Percentiles rank a stretch among this genome's conserved stretches.
Evolutionary conservation across 2,888 invertebrate genomes (phyloP).

Genomic region (Torymus aiolomorphi): DNA sequence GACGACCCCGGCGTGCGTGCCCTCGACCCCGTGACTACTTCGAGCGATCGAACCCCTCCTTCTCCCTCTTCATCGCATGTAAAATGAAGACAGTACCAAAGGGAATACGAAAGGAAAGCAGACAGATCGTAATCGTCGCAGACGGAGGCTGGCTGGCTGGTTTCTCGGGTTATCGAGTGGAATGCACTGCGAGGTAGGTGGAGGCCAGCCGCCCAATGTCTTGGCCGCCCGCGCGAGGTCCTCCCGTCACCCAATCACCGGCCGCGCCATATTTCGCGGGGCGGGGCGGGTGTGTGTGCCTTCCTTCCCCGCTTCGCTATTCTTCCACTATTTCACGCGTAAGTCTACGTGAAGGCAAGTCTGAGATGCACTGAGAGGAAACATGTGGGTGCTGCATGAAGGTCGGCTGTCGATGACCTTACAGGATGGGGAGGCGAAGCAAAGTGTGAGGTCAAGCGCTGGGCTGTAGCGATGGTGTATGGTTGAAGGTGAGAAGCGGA

Average conservation of each 20-base stretch:
- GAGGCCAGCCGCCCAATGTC: conserved; percentile 69
- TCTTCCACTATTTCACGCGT: no score
- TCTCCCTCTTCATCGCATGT: no score
- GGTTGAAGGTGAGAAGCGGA: no score
- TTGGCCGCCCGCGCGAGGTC: conserved; percentile 72
- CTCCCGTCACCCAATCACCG: conserved; percentile 75
- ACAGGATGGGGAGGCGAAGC: no score
- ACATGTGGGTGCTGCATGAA: no score
- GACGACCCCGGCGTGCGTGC: not conserved
- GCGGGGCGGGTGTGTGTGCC: conserved; percentile 59
- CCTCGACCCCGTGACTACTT: conserved; percentile 18
- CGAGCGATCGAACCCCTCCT: not conserved
- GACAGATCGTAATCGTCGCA: conserved; percentile 25
- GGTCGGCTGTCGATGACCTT: no score
- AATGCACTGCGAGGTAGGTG: conserved; percentile 51
- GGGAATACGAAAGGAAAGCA: conserved; percentile 12
- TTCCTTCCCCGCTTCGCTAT: no score
- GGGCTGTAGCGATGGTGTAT: no score
- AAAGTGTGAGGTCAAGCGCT: no score
- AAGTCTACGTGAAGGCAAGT: no score
- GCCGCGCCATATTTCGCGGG: conserved; percentile 75
- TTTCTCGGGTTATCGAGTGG: conserved; percentile 32
- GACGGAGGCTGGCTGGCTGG: conserved; percentile 5
- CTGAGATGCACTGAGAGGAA: no score
- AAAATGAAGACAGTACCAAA: not conserved